Percentiles rank a stretch among this genome's conserved stretches.
Conservation (phyloP, 2,797 vertebrate genomes). For the Typhlichthys subterraneus region DNA sequence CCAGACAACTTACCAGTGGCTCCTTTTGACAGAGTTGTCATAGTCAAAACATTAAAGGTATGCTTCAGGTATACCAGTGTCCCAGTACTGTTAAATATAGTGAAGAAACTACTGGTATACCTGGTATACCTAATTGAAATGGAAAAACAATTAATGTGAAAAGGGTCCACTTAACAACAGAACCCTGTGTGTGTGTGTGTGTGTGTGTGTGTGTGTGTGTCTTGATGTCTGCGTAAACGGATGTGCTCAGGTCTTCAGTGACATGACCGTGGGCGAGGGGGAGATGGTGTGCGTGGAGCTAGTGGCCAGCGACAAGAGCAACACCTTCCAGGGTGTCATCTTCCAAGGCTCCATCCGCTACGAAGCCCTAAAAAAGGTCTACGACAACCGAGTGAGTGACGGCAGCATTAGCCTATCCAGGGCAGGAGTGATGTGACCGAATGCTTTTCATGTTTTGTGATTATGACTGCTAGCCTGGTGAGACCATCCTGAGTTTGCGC, state of each 20-base stretch:
- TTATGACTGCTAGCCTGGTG: no score
- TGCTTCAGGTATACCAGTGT: no score
- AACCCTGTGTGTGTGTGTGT: background rate
- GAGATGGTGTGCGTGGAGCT: constrained; percentile 99
- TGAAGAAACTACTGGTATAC: no score
- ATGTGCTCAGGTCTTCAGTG: constrained; percentile 86
- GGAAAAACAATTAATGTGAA: background rate
- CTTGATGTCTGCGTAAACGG: background rate
- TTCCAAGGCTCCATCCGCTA: constrained; percentile 99
- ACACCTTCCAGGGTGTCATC: constrained; percentile 96
- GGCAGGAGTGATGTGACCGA: no score
- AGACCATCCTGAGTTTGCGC: no score
- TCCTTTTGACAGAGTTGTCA: background rate
- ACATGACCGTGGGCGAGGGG: constrained; percentile 96
- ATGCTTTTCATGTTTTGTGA: no score
- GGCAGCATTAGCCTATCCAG: background rate
- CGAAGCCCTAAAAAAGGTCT: constrained; percentile 97
- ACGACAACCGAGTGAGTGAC: constrained; percentile 91
- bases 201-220: no score
- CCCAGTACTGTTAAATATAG: no score
- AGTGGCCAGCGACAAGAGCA: constrained; percentile 95
- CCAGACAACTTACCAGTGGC: constrained; percentile 1
- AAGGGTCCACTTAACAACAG: no score
- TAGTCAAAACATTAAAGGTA: no score
- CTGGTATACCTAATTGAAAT: background rate